phyloP scores from a whole-genome alignment of 2,797 vertebrate species.

The Sandelia bainsii region DNA sequence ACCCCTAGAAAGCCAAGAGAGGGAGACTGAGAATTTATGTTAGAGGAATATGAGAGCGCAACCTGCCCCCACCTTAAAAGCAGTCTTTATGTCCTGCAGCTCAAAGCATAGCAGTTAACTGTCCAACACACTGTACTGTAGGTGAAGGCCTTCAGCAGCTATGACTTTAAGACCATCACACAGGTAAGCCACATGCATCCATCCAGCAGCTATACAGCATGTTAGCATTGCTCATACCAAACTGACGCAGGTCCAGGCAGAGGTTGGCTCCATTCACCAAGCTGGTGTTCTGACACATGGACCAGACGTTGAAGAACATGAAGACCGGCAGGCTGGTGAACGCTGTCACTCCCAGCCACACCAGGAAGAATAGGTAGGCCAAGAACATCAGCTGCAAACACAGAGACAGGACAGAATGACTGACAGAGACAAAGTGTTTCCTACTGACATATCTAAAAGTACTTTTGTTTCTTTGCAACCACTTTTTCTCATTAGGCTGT shows the following conservation, averaged over 20 bases:
- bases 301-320: slow-evolving; percentile 98
- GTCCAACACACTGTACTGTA: no score
- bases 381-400: slow-evolving; percentile 94
- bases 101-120: no score
- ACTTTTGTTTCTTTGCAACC: no score
- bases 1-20: not conserved
- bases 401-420: not conserved
- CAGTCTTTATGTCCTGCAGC: not conserved
- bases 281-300: slow-evolving; percentile 94
- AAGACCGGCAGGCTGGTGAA: slow-evolving; percentile 97
- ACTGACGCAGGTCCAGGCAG: slow-evolving; percentile 97
- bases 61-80: no score
- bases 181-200: not conserved
- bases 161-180: not conserved
- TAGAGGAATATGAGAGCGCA: not conserved
- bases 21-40: not conserved
- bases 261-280: slow-evolving; percentile 89
- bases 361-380: slow-evolving; percentile 97
- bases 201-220: not conserved
- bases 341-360: slow-evolving; percentile 97
- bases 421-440: not conserved
- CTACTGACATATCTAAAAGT: not conserved
- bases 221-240: slow-evolving; percentile 81
- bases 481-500: no score
- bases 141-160: no score